phyloP scores from a whole-genome alignment of 2,797 vertebrate species.

The Syndactyla subalaris region DNA sequence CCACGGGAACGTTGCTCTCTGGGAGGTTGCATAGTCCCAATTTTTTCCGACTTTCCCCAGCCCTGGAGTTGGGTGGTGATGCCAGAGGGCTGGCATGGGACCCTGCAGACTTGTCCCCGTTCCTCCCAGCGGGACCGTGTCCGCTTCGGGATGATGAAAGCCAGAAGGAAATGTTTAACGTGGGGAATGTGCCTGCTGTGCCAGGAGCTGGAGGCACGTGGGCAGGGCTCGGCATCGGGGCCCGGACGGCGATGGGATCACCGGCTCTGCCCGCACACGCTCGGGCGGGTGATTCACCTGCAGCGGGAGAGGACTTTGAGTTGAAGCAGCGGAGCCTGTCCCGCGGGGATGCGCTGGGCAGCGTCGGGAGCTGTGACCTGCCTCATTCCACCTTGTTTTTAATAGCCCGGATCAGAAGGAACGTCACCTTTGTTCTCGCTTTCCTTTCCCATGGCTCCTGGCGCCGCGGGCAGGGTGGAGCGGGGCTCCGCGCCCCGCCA shows the following conservation, averaged over 20 bases:
- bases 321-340: neutral
- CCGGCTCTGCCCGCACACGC: conserved; percentile 36
- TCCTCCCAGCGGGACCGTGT: fast-evolving
- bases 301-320: neutral
- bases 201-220: neutral
- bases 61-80: fast-evolving
- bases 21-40: fast-evolving
- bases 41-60: neutral
- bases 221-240: neutral
- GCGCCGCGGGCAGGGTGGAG: conserved; percentile 45
- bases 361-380: neutral
- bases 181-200: neutral
- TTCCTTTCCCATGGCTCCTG: conserved; percentile 48
- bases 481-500: neutral
- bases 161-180: neutral
- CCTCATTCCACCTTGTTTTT: conserved; percentile 45
- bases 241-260: neutral
- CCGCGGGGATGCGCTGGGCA: conserved; percentile 2
- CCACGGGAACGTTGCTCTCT: fast-evolving
- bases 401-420: conserved; percentile 50
- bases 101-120: fast-evolving
- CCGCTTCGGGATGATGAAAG: neutral
- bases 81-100: fast-evolving
- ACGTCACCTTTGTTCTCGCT: conserved; percentile 55
- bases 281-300: conserved; percentile 50